These are phyloP conservation scores for Heteractis magnifica DNA, from an alignment of 92 coral and sea anemone species.

Conservation along the genomic window DNA sequence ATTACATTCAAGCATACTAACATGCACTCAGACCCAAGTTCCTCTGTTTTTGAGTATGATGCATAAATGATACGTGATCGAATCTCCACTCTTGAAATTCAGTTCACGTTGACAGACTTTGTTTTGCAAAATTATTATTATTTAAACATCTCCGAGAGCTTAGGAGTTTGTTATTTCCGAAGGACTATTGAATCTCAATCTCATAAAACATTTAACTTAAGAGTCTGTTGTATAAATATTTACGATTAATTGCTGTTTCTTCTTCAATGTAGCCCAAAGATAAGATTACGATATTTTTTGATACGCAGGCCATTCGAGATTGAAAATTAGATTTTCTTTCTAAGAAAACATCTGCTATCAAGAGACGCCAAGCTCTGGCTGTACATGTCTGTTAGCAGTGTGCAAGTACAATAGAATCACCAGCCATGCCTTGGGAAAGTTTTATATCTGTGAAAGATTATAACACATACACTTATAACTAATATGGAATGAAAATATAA, in stretches of 20 bases:
- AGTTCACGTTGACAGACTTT: too few relatives aligned
- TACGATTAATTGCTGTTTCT: not conserved
- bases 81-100: too few relatives aligned
- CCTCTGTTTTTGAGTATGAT: too few relatives aligned
- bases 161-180: not conserved
- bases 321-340: not conserved
- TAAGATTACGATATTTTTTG: not conserved
- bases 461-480: too few relatives aligned
- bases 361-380: not conserved
- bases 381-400: too few relatives aligned
- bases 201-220: not conserved
- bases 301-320: not conserved
- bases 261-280: not conserved
- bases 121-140: not conserved
- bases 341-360: not conserved
- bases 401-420: too few relatives aligned
- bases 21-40: too few relatives aligned
- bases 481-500: too few relatives aligned
- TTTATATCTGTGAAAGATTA: too few relatives aligned
- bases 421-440: too few relatives aligned
- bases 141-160: not conserved
- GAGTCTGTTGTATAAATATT: not conserved
- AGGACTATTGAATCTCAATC: not conserved
- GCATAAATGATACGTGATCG: too few relatives aligned
- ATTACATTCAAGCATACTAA: too few relatives aligned